A percentile compares a stretch with the other conserved stretches of the same genome.
Conservation (phyloP, 2,888 invertebrate genomes). For the Diadromus collaris region DNA sequence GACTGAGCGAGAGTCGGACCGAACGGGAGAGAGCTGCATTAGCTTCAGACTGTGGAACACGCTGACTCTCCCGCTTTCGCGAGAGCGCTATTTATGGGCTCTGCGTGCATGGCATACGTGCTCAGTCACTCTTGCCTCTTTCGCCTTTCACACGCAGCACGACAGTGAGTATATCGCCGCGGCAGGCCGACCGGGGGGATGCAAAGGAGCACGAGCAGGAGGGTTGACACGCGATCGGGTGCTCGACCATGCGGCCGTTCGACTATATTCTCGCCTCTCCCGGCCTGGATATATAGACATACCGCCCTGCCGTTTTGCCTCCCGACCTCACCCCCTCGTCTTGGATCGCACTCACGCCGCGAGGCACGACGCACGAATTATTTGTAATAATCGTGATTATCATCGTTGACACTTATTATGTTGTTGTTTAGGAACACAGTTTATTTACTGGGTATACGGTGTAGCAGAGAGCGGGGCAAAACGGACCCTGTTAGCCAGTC, state of each 20-base stretch:
- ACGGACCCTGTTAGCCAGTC: no score
- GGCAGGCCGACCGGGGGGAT: slow-evolving; percentile 41
- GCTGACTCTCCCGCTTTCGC: slow-evolving; percentile 59
- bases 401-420: slow-evolving; percentile 1
- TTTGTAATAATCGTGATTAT: background rate
- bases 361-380: background rate
- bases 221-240: slow-evolving; percentile 60
- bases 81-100: slow-evolving; percentile 75
- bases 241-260: slow-evolving; percentile 53
- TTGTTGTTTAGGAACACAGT: background rate
- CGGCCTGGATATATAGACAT: background rate
- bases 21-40: slow-evolving; percentile 28
- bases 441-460: background rate
- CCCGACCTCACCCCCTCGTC: background rate
- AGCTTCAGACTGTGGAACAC: slow-evolving; percentile 48
- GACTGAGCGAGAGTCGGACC: slow-evolving; percentile 53
- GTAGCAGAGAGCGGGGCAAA: no score
- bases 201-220: slow-evolving; percentile 55
- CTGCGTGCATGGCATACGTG: slow-evolving; percentile 75
- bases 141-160: slow-evolving; percentile 20
- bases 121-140: slow-evolving; percentile 59
- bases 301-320: background rate
- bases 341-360: background rate
- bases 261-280: slow-evolving; percentile 8
- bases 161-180: slow-evolving; percentile 36